A percentile compares a stretch with the other conserved stretches of the same genome.
These are phyloP conservation scores for Lontra canadensis DNA, from an alignment of 2,113 vertebrate species.

Conservation along the genomic window DNA sequence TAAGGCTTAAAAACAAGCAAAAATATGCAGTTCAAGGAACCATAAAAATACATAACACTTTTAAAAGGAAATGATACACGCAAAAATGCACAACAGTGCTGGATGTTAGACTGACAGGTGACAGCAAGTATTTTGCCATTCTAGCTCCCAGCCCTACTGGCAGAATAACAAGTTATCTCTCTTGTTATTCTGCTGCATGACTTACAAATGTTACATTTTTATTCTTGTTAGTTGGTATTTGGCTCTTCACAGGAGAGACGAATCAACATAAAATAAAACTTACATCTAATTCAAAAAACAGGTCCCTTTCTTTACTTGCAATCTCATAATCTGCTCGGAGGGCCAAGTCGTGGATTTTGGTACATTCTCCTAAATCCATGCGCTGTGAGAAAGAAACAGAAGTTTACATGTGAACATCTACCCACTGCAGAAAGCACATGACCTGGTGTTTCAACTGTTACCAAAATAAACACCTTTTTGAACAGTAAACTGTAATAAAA, in stretches of 20 bases:
- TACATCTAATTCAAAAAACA: conserved; percentile 99
- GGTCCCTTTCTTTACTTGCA: conserved; percentile 97
- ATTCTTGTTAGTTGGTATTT: conserved; percentile 6
- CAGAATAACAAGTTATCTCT: neutral
- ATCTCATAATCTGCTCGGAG: conserved; percentile 99
- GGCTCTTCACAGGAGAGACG: conserved; percentile 16
- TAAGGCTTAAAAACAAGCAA: conserved; percentile 8
- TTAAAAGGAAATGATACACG: neutral
- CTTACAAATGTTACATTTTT: neutral
- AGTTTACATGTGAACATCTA: neutral
- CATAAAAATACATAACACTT: neutral
- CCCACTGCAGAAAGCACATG: neutral
- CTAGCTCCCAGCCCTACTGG: neutral
- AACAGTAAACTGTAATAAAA: neutral
- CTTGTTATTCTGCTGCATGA: neutral
- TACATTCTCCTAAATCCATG: conserved; percentile 99
- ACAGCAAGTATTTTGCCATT: neutral
- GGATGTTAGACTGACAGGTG: neutral
- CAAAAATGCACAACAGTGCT: neutral
- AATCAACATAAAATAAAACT: conserved; percentile 81
- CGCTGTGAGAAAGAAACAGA: conserved; percentile 85
- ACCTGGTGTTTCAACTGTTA: neutral
- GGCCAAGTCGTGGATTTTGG: conserved; percentile 99
- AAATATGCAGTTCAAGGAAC: neutral
- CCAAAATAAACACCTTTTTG: neutral